Percentiles rank a stretch among this genome's conserved stretches.
Conservation (phyloP, 1,140 invertebrate genomes). For the Nasonia vitripennis region DNA sequence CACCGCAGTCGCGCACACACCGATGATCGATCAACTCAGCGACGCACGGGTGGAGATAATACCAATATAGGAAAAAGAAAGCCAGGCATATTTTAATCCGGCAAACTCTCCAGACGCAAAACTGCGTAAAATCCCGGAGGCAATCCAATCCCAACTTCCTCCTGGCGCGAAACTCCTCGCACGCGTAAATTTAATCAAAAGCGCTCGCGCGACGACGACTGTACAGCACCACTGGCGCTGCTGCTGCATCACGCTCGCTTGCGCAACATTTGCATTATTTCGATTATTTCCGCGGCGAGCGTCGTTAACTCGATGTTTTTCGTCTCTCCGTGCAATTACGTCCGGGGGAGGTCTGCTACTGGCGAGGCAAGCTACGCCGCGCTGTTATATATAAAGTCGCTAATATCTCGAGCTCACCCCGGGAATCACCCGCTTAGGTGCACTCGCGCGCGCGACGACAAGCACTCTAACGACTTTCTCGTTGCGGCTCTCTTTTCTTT, state of each 20-base stretch:
- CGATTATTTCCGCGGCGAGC: conserved; percentile 27
- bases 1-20: no score
- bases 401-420: not conserved
- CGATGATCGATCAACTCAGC: no score
- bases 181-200: conserved; percentile 25
- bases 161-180: not conserved
- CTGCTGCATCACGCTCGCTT: not conserved
- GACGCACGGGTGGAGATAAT: no score
- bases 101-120: not conserved
- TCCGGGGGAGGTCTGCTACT: not conserved
- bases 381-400: not conserved
- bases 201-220: not conserved
- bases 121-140: not conserved
- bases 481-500: not conserved
- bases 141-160: not conserved
- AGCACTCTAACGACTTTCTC: conserved; percentile 8
- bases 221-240: not conserved
- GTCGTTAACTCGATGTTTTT: conserved; percentile 28
- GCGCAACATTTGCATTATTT: conserved; percentile 45
- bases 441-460: conserved; percentile 5
- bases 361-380: no score
- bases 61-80: no score
- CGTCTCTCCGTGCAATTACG: conserved; percentile 12
- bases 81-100: not conserved
- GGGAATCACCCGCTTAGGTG: conserved; percentile 21